Evolutionary conservation across 2,113 vertebrate genomes (phyloP), one percentile per base, ranked within the genome.

Genomic region (Semnornis frantzii): DNA sequence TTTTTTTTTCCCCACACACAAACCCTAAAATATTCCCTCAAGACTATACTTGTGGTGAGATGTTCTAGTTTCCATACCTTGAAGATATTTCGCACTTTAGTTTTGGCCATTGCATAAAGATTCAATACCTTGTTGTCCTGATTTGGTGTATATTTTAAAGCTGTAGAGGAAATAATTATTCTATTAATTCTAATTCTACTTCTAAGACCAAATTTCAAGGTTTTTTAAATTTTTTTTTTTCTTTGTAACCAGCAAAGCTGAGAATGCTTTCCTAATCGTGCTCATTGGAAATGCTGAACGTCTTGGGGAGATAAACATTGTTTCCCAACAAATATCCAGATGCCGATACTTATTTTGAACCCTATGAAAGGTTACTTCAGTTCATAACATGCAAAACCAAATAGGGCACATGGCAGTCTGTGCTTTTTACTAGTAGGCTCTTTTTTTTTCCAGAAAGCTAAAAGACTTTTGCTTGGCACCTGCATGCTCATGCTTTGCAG

Each of bases 391-490:
- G 78, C 37, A 81, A 74, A 81, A 74, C 18, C 31, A 48, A 71
- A 33, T 14, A 54, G 50, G 20, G 16, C 2, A 0, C 62, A 30
- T n/a, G 81, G 69, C 80, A 81, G 80, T 39, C 69, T 46, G 52
- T 42, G 27, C 72, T 70, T 66, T 72, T 50, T 72, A 66, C 80
- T 81, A 24, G 66, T 21, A 83, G 69, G 57, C 60, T 88, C 31
- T 75, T 88, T 85, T 68, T 86, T 95, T 93, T 39, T 39, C 37
- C 74, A 87, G 85, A 68, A 94, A 63, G 37, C 30, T 21, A 4
- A 18, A 70, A 50, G 85, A n/a, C 46, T 55, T 64, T 74, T 28
- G 50, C 37, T 71, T 81, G 73, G 65, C 73, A 72, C 31, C 87
- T 63, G 55, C 0, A 0, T 3, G n/a, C 72, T 90, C 10, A 2